Evolutionary conservation across 1,140 invertebrate genomes (phyloP), one percentile per base, ranked within the genome.

Genomic region (Scaptomyza montana): DNA sequence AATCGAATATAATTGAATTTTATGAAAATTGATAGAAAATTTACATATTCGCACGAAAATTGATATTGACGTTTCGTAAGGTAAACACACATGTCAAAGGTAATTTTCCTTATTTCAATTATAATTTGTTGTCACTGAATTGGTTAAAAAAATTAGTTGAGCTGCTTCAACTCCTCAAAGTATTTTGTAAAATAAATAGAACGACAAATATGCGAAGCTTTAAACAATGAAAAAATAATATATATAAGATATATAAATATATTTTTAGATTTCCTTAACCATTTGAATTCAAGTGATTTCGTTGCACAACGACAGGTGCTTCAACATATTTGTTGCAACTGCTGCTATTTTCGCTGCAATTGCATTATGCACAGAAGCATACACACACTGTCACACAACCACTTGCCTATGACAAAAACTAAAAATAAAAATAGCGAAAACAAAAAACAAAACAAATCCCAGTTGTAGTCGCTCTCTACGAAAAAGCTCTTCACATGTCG

Each of bases 1-100:
- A 85, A 86, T 80, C 77, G 65, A 77, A 71, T 66, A 65, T 77
- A 86, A 85, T 85, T 86, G 74, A 54, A 62, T 55, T 67, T 10
- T 51, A 21, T 53, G 59, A 51, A 54, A 71, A 54, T 51, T 49
- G 51, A 60, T 74, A 49, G 43, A 49, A 33, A 73, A 51, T 55
- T 55, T 47, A 21, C 19, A 54, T 71, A 64, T 47, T 47, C 46
- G 6, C 13, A 21, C 46, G 19, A 57, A 33, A 65, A 57, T 50
- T 57, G 28, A 41, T 72, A 59, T 71, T 36, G 54, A 47, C 30
- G 2, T 0, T 7, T 33, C 1, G 30, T 6, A 45, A 61, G 5
- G 36, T 41, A 62, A 57, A 63, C 47, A 62, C 21, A 62, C 21
- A 54, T 41, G 62, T 54, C 12, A 50, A 70, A 78, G 66, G 63